Conservation (phyloP, 2,113 vertebrate genomes). For the Leucoraja erinaceus region DNA sequence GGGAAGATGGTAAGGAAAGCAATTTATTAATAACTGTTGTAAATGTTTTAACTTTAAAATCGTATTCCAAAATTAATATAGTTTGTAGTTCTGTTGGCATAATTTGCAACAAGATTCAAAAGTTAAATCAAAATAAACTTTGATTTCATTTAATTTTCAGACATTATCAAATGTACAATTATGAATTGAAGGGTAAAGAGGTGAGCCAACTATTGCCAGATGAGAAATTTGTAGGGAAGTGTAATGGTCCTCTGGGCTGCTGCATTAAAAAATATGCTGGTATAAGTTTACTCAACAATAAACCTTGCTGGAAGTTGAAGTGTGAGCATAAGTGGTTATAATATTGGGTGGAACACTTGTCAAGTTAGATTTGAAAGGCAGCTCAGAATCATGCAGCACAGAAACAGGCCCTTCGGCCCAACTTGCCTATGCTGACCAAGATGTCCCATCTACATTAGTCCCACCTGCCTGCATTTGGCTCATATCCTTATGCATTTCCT, state of each 20-base stretch:
- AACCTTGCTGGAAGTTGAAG: not conserved
- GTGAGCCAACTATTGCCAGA: not conserved
- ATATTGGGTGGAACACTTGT: not conserved
- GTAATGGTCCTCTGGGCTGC: not conserved
- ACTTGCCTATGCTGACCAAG: too few species aligned
- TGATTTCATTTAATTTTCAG: not conserved
- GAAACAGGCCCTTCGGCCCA: too few species aligned
- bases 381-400: too few species aligned
- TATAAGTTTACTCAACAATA: not conserved
- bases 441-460: too few species aligned
- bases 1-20: too few species aligned
- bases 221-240: not conserved
- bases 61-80: not conserved
- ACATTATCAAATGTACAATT: not conserved
- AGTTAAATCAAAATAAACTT: not conserved
- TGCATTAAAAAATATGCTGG: not conserved
- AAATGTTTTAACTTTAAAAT: not conserved
- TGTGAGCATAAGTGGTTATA: not conserved
- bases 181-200: not conserved
- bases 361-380: not conserved
- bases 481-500: too few species aligned
- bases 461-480: too few species aligned
- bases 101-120: slow-evolving; percentile 5
- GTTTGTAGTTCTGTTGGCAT: not conserved
- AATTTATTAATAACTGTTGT: not conserved